Percentiles rank a stretch among this genome's conserved stretches.
These are phyloP conservation scores for Rhamnusium bicolor DNA, from an alignment of 2,888 invertebrate species.

Conservation along the genomic window DNA sequence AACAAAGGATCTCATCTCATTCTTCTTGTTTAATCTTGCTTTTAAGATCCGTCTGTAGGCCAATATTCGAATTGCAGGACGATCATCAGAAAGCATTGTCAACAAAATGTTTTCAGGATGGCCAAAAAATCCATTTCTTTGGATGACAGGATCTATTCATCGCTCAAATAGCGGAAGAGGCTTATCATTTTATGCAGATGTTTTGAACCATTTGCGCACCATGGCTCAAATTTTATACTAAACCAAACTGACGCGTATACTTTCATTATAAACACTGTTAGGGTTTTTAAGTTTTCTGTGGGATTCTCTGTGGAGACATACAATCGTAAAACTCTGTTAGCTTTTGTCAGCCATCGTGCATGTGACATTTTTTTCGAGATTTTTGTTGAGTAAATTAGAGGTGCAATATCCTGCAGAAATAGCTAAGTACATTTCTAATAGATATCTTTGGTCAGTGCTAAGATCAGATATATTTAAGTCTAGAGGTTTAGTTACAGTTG, in stretches of 20 bases:
- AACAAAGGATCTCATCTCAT: neutral
- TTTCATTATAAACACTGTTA: slow-evolving; percentile 53
- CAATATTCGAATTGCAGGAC: neutral
- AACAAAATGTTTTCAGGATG: too few relatives aligned
- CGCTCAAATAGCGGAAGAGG: neutral
- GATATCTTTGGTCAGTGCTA: neutral
- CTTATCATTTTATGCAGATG: neutral
- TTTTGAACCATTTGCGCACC: slow-evolving; percentile 54
- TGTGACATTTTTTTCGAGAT: neutral
- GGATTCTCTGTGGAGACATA: neutral
- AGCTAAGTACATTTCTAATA: neutral
- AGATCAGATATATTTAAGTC: neutral
- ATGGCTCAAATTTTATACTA: slow-evolving; percentile 51
- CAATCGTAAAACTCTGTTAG: neutral
- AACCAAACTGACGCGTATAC: slow-evolving; percentile 57
- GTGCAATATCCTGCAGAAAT: neutral
- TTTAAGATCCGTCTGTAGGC: slow-evolving; percentile 13
- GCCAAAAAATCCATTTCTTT: slow-evolving; percentile 17
- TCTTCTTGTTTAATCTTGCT: neutral
- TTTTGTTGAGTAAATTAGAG: neutral
- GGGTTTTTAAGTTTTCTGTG: neutral
- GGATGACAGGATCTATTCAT: slow-evolving; percentile 2
- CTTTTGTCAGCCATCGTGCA: neutral
- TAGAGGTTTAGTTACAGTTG: neutral
- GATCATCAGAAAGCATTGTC: slow-evolving; percentile 7